Percentiles rank a stretch among this genome's conserved stretches.
phyloP scores from a whole-genome alignment of 2,797 vertebrate genomes.

The Chaenodraco wilsoni region DNA sequence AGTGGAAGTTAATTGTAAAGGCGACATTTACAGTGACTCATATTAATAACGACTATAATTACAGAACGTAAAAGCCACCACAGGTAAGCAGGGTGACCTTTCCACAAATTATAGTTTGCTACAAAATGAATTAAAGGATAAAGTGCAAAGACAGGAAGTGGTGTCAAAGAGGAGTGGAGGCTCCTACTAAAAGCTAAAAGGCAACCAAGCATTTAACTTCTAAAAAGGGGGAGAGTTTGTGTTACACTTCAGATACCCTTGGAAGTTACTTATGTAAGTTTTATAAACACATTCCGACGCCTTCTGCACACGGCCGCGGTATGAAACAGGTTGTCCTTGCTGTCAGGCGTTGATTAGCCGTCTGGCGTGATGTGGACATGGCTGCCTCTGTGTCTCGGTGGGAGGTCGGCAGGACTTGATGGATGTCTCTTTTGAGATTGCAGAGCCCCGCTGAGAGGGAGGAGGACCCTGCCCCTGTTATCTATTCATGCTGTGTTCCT shows the following conservation, averaged over 20 bases:
- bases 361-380: constrained; percentile 63
- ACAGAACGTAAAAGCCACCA: constrained; percentile 48
- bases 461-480: constrained; percentile 56
- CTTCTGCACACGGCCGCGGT: constrained; percentile 17
- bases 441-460: constrained; percentile 42
- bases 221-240: constrained; percentile 27
- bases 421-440: constrained; percentile 73
- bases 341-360: constrained; percentile 67
- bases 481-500: constrained; percentile 68
- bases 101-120: constrained; percentile 66
- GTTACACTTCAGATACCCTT: constrained; percentile 60
- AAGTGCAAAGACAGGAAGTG: constrained; percentile 46
- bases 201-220: constrained; percentile 32
- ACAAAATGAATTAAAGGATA: constrained; percentile 62
- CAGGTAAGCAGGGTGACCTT: constrained; percentile 61
- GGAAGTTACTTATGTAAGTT: constrained; percentile 54
- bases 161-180: constrained; percentile 21
- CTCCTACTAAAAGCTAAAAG: constrained; percentile 40
- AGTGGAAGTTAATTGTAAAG: constrained; percentile 56
- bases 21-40: constrained; percentile 64
- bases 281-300: constrained; percentile 36
- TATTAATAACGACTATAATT: constrained; percentile 72
- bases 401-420: constrained; percentile 67
- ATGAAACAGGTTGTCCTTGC: constrained; percentile 65
- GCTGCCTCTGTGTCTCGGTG: constrained; percentile 61